These are phyloP conservation scores for Drosophila neotestacea DNA, from an alignment of 2,888 invertebrate genomes.

Conservation along the genomic window DNA sequence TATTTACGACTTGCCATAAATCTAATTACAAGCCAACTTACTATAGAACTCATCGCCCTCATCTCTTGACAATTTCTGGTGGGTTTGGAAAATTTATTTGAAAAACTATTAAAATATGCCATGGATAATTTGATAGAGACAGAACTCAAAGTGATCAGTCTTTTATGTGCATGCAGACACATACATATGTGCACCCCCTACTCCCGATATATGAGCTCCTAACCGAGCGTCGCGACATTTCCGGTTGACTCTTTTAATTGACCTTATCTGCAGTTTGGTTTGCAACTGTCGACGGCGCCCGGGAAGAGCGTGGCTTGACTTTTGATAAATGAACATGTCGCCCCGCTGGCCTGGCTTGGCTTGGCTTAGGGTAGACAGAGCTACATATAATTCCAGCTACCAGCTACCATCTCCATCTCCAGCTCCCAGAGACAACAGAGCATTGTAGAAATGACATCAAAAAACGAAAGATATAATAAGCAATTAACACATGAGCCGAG, in stretches of 20 bases:
- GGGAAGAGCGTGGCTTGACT: slow-evolving; percentile 74
- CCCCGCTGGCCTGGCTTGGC: slow-evolving; percentile 68
- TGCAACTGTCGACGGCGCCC: slow-evolving; percentile 47
- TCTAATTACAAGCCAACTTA: slow-evolving; percentile 49
- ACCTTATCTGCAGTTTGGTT: slow-evolving; percentile 77
- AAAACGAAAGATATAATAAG: slow-evolving; percentile 78
- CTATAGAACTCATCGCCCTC: slow-evolving; percentile 3
- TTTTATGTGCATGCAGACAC: slow-evolving; percentile 8
- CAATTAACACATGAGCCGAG: slow-evolving; percentile 71
- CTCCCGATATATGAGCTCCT: slow-evolving; percentile 48
- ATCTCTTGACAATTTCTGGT: slow-evolving; percentile 7
- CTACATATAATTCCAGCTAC: slow-evolving; percentile 5
- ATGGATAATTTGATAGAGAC: slow-evolving; percentile 30
- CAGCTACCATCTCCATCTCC: slow-evolving; percentile 18
- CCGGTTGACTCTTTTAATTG: slow-evolving; percentile 84
- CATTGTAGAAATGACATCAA: slow-evolving; percentile 68
- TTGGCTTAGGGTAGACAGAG: slow-evolving; percentile 38
- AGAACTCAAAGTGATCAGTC: slow-evolving; percentile 7
- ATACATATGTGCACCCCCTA: slow-evolving; percentile 34
- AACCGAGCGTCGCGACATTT: slow-evolving; percentile 81
- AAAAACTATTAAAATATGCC: slow-evolving; percentile 43
- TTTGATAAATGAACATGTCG: slow-evolving; percentile 79
- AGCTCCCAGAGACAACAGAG: slow-evolving; percentile 42
- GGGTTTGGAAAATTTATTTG: slow-evolving; percentile 12
- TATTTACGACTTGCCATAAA: slow-evolving; percentile 58